These are phyloP conservation scores for Lochmaea crataegi DNA, from an alignment of 2,888 invertebrate genomes.

Conservation along the genomic window DNA sequence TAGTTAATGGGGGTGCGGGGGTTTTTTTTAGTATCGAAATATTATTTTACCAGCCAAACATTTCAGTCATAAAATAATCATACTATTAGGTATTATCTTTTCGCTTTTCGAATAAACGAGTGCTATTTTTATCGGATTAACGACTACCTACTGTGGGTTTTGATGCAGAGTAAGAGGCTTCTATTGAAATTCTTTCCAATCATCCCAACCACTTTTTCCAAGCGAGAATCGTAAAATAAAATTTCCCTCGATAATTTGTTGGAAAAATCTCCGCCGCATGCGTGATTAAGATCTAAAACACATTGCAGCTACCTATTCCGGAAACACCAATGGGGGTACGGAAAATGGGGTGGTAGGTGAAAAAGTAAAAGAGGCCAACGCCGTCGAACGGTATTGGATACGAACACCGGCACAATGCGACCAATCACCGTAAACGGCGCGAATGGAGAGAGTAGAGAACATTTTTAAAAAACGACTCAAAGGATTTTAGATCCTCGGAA, in stretches of 20 bases:
- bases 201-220: background rate
- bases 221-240: background rate
- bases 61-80: no score
- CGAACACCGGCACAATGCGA: constrained; percentile 52
- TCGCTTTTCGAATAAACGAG: no score
- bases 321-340: constrained; percentile 60
- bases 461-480: background rate
- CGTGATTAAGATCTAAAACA: constrained; percentile 55
- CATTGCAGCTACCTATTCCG: constrained; percentile 58
- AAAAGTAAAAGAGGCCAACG: constrained; percentile 59
- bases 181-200: no score
- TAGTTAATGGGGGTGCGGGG: no score
- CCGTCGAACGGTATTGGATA: constrained; percentile 58
- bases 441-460: background rate
- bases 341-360: constrained; percentile 40
- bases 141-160: no score
- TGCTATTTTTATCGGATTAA: no score
- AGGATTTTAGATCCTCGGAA: background rate
- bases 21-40: no score
- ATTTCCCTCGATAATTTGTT: constrained; percentile 17
- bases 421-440: constrained; percentile 52
- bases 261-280: constrained; percentile 49
- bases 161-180: no score
- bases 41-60: no score
- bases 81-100: no score